Base-by-base conservation (phyloP, 2,113 vertebrate species). In the Saimiri boliviensis region DNA sequence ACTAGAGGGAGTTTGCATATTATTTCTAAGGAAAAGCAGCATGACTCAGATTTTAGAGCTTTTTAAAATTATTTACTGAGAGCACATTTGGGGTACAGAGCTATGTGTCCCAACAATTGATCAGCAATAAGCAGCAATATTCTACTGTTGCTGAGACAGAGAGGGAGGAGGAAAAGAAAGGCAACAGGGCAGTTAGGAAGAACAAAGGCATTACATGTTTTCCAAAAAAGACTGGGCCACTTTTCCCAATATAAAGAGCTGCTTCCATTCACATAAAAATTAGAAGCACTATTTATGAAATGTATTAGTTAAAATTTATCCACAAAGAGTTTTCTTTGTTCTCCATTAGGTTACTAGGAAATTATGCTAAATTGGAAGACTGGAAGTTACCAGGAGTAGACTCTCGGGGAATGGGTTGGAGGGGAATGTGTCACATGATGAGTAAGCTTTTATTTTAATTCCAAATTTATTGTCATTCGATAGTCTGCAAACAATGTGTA, bases 361-460 rank as follows among this genome's bases (percentile, higher is more conserved):
- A 74, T 68, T 73, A 56, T 20, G 17, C 27, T 73, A 56, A 84
- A 32, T 40, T 93, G 30, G 40, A 89, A 45, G 19, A 45, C 21
- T 86, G 42, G n/a, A 93, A 92, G 40, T 68, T 40, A 79, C 32
- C 68, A 63, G 40, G 27, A 56, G 20, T 30, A 68, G 45, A 14
- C n/a, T 8, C 13, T 49, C 17, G 56, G 79, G n/a, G 25, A 21
- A 35, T 63, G 3, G 27, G 10, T 68, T 91, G 54, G 25, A 86
- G 40, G 40, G 58, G 23, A 83, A 54, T 63, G 17, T 35, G 12
- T 90, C 80, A 30, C 0, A 4, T 54, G 5, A 45, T 32, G 6
- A 27, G 40, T 49, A 74, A 42, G 12, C 66, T 87, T 93, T 93
- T 89, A 73, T 73, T 94, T 93, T 93, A 73, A 87, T 91, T 54